phyloP scores from a whole-genome alignment of 2,797 vertebrate species.

The Dendrocincla fuliginosa region DNA sequence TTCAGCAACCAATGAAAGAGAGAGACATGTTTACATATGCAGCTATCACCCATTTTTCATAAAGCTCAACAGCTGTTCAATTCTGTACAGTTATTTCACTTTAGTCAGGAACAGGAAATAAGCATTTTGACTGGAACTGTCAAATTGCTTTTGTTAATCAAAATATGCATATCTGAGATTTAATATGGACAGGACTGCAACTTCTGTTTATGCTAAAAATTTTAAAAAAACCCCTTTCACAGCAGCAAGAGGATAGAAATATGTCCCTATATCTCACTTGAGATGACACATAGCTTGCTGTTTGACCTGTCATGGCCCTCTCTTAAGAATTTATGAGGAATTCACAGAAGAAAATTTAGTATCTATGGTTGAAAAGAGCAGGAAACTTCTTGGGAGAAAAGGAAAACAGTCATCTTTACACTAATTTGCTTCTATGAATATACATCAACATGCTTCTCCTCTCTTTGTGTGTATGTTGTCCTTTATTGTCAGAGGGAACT shows the following conservation, averaged over 20 bases:
- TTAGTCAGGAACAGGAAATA: neutral
- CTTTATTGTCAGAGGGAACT: neutral
- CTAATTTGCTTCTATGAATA: neutral
- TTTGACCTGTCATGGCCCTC: neutral
- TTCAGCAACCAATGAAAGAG: neutral
- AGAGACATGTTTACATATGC: neutral
- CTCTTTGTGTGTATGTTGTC: neutral
- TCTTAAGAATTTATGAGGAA: neutral
- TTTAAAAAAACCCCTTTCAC: neutral
- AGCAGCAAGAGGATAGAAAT: neutral
- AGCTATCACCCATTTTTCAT: neutral
- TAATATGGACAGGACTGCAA: neutral
- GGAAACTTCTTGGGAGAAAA: neutral
- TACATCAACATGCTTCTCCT: neutral
- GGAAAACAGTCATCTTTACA: neutral
- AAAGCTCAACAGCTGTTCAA: neutral
- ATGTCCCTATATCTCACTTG: accelerated
- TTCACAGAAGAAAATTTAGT: neutral
- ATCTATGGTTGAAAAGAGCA: neutral
- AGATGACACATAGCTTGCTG: neutral
- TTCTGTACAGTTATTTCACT: neutral
- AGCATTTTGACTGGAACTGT: neutral
- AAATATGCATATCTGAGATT: neutral
- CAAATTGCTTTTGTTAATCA: neutral
- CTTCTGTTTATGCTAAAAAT: neutral